Evolutionary conservation across 2,797 vertebrate species (phyloP), one percentile per base, ranked within the genome.

Genomic region (Xiphophorus birchmanni): DNA sequence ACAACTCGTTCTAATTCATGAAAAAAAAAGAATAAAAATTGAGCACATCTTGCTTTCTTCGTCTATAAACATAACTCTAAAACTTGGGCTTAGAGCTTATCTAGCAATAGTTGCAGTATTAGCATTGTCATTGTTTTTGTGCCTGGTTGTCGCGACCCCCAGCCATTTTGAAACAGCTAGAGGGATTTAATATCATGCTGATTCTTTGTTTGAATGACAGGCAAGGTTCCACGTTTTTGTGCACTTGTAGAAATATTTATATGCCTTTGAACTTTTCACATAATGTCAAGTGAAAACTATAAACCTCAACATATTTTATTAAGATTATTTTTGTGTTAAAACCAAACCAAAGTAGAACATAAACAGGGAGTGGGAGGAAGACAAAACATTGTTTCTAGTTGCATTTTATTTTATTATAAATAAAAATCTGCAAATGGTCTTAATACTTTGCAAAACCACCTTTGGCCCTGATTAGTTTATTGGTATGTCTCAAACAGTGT

Each of bases 51-150:
- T 78, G 73, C 76, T 60, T 71, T 29, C 5, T 71, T 13, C 65
- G 56, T 40, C 44, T 65, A 54, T 82, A 77, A 90, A 84, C 71
- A 85, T 13, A 21, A 47, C n/a, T 23, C 78, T 42, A 81, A 45
- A 82, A 80, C 82, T 29, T 81, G 82, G 78, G 85, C 84, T 86
- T 76, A 56, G 84, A 76, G 78, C 47, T 80, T 1, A 71, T 71
- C 77, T 79, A 54, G 80, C 23, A 4, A 77, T 79, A 77, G 82
- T 88, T 90, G 75, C 79, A 90, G 82, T 88, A 89, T 92, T 90
- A 88, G 82, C 86, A 84, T 86, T 92, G 91, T 91, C 93, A 92
- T 93, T 94, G 91, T 92, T 93, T 90, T 87, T 86, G 77, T 45
- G 48, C 72, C 80, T 83, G 42, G 71, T 52, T 71, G 82, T 80